phyloP scores from a whole-genome alignment of 2,888 invertebrate genomes.

The Omphaloscelis lunosa region DNA sequence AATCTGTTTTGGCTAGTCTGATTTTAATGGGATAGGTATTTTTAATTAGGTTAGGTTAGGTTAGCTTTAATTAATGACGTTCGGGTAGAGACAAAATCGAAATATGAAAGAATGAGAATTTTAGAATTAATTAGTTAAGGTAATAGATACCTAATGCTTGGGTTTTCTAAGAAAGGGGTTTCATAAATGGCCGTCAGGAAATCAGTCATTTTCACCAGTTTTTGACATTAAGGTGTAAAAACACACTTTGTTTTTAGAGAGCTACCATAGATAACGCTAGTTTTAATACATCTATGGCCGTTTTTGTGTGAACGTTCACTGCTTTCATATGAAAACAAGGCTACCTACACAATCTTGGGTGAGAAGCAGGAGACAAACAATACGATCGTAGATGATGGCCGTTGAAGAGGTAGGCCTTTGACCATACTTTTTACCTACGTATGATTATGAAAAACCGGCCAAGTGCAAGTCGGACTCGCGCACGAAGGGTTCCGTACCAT shows the following conservation, averaged over 20 bases:
- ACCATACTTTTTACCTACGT: no score
- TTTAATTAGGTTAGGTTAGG: constrained; percentile 18
- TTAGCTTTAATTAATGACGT: constrained; percentile 25
- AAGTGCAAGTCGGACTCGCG: no score
- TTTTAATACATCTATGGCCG: no score
- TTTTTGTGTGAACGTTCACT: no score
- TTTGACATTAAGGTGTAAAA: no score
- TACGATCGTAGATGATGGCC: not conserved
- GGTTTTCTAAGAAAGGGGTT: not conserved
- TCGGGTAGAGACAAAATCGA: constrained; percentile 21
- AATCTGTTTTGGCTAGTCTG: constrained; percentile 8
- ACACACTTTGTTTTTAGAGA: not conserved
- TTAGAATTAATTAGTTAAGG: not conserved
- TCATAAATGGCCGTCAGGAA: not conserved
- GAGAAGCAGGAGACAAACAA: not conserved
- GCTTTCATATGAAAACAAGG: no score
- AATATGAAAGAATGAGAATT: constrained; percentile 5
- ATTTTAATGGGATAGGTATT: constrained; percentile 9
- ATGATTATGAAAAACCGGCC: not conserved
- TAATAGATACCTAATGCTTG: not conserved
- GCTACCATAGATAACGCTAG: no score
- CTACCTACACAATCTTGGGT: not conserved
- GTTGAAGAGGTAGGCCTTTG: not conserved
- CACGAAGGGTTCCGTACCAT: no score
- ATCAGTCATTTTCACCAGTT: not conserved